Conservation (phyloP, 2,113 vertebrate species). For the Melanerpes aurifrons region DNA sequence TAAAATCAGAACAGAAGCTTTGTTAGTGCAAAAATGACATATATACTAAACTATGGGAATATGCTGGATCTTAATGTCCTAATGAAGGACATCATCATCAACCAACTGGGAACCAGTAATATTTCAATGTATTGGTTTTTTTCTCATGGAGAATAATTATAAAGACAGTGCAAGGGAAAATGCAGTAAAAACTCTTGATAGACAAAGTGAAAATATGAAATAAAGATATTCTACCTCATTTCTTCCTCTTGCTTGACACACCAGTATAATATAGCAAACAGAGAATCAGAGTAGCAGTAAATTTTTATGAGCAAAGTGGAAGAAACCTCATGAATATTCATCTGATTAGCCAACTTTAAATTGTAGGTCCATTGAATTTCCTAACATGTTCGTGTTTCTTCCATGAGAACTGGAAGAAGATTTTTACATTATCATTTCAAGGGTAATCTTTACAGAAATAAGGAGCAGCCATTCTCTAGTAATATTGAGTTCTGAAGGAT, state of each 20-base stretch:
- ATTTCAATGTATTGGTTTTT: background rate
- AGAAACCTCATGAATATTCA: conserved; percentile 1
- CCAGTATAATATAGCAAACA: background rate
- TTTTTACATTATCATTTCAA: background rate
- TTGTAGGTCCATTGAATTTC: background rate
- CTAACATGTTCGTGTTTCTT: background rate
- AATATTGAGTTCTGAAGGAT: background rate
- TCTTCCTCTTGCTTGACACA: background rate
- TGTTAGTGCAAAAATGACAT: background rate
- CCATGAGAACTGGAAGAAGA: background rate
- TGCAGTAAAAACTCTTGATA: background rate
- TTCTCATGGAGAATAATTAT: background rate
- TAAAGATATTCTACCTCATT: background rate
- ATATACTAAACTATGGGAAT: background rate
- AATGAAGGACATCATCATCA: background rate
- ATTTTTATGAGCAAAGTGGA: background rate
- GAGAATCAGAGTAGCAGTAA: background rate
- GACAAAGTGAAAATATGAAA: background rate
- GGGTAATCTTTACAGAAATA: background rate
- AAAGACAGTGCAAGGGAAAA: background rate
- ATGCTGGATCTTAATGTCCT: background rate
- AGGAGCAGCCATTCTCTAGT: background rate
- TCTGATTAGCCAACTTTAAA: background rate
- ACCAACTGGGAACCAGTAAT: background rate
- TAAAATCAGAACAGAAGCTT: conserved; percentile 5